Conservation (phyloP, 2,888 invertebrate genomes). For the Chouioia cunea region DNA sequence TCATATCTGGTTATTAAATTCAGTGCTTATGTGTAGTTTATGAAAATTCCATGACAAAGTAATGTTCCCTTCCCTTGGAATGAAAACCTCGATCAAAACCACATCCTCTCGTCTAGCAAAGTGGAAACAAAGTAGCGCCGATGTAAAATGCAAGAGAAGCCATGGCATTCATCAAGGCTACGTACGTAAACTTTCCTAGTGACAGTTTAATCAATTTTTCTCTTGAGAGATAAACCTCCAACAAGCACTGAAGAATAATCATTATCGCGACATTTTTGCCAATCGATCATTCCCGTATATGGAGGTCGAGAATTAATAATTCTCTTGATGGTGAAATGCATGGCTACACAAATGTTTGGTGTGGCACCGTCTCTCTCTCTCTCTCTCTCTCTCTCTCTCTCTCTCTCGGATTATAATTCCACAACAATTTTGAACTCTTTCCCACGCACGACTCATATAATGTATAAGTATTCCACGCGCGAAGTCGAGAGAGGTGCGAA, state of each 20-base stretch:
- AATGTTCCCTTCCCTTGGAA: too few species aligned
- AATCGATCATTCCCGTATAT: constrained; percentile 31
- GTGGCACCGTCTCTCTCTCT: not conserved
- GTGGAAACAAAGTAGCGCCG: too few species aligned
- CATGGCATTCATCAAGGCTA: too few species aligned
- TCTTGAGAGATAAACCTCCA: constrained; percentile 19
- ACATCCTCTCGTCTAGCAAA: too few species aligned
- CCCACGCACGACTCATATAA: constrained; percentile 16
- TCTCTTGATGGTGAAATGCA: not conserved
- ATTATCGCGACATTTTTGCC: constrained; percentile 20
- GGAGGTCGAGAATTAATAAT: constrained; percentile 29
- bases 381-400: not conserved
- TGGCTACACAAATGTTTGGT: not conserved
- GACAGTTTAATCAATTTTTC: constrained; percentile 36
- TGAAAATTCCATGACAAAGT: too few species aligned
- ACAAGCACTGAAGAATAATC: not conserved
- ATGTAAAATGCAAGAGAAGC: too few species aligned
- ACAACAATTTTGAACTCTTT: constrained; percentile 19
- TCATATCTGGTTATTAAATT: too few species aligned
- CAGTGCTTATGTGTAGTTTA: too few species aligned
- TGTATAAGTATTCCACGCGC: too few species aligned
- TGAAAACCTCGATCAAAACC: too few species aligned
- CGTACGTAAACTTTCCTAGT: not conserved
- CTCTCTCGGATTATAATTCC: constrained; percentile 4
- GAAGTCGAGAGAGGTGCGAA: too few species aligned